phyloP scores from a whole-genome alignment of 2,113 vertebrate species.

The Ameiurus melas region DNA sequence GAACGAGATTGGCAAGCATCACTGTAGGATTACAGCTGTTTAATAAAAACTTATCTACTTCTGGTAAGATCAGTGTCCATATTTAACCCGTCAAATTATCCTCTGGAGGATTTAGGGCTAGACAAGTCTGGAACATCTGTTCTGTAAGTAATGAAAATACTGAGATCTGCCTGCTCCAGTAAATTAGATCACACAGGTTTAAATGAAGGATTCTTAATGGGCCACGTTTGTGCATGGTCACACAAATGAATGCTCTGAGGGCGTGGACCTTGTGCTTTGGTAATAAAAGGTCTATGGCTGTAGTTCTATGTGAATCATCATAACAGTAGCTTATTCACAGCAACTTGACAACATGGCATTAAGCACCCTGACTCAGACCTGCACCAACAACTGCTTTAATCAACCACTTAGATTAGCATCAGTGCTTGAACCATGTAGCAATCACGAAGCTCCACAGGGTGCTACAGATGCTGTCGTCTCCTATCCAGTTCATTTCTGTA shows the following conservation, averaged over 20 bases:
- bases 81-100: constrained; percentile 13
- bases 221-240: neutral
- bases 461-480: constrained; percentile 28
- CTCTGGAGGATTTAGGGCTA: neutral
- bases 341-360: constrained; percentile 40
- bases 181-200: constrained; percentile 6
- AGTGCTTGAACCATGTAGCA: constrained; percentile 24
- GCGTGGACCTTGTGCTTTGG: constrained; percentile 4
- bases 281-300: constrained; percentile 16
- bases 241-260: neutral
- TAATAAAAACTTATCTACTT: neutral
- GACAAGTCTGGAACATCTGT: neutral
- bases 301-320: constrained; percentile 33
- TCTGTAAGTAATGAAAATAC: neutral
- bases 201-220: neutral
- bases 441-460: constrained; percentile 19
- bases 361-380: constrained; percentile 27
- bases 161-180: neutral
- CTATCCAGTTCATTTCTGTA: neutral
- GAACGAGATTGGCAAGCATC: neutral
- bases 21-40: neutral
- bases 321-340: constrained; percentile 42
- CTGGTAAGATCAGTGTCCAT: neutral
- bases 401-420: constrained; percentile 46
- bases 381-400: constrained; percentile 42